Evolutionary conservation across 2,888 invertebrate species (phyloP).

Genomic region (Oxytorus armatus): DNA sequence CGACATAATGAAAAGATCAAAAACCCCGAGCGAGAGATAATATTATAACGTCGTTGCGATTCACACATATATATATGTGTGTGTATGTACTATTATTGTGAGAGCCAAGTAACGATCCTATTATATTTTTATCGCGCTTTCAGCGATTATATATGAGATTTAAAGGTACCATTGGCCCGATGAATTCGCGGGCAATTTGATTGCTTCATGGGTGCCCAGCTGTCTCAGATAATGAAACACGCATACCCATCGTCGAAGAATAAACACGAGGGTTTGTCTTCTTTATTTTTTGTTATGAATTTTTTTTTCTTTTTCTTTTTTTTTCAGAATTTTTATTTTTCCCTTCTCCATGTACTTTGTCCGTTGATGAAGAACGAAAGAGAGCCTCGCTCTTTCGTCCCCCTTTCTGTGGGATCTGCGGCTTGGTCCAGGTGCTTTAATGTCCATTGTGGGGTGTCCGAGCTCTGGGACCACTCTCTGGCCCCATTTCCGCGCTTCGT

Average conservation of each 20-base stretch:
- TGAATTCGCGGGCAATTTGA: slow-evolving; percentile 30
- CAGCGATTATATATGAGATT: slow-evolving; percentile 25
- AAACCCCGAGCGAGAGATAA: slow-evolving; percentile 40
- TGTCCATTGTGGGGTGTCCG: slow-evolving; percentile 77
- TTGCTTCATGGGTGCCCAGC: slow-evolving; percentile 52
- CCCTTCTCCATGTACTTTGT: slow-evolving; percentile 39
- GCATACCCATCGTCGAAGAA: slow-evolving; percentile 51
- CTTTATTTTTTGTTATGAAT: slow-evolving; percentile 30
- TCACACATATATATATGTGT: slow-evolving; percentile 3
- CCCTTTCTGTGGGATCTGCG: slow-evolving; percentile 71
- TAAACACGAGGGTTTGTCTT: slow-evolving; percentile 54
- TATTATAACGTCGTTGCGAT: slow-evolving; percentile 39
- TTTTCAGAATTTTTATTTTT: slow-evolving; percentile 44
- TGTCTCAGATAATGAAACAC: slow-evolving; percentile 26
- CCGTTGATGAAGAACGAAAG: slow-evolving; percentile 41
- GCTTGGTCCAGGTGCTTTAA: slow-evolving; percentile 72
- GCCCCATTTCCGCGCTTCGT: slow-evolving; percentile 19
- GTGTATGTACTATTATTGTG: neutral
- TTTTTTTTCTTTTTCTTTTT: slow-evolving; percentile 4
- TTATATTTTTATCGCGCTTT: slow-evolving; percentile 33
- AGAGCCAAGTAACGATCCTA: slow-evolving; percentile 27
- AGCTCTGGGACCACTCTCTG: slow-evolving; percentile 38
- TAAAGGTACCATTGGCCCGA: slow-evolving; percentile 38
- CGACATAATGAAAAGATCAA: slow-evolving; percentile 49
- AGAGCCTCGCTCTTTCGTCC: slow-evolving; percentile 14